Conservation (phyloP, 2,797 vertebrate species). For the Emys orbicularis region DNA sequence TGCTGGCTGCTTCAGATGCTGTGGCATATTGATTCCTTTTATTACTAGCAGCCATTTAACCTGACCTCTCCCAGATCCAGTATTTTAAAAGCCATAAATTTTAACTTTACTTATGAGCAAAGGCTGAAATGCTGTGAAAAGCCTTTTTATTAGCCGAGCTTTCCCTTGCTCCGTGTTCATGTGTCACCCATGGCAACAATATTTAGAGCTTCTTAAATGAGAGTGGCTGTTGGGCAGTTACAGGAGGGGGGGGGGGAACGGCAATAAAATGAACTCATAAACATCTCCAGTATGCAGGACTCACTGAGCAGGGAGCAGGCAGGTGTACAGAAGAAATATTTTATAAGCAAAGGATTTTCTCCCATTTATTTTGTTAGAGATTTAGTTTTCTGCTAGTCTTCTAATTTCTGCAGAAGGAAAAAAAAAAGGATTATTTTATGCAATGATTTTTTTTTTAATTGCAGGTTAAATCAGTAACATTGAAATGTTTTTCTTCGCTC, state of each 20-base stretch:
- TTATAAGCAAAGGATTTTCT: conserved; percentile 25
- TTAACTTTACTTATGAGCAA: conserved; percentile 82
- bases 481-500: conserved; percentile 42
- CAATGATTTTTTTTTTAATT: conserved; percentile 31
- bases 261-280: conserved; percentile 63
- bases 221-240: conserved; percentile 66
- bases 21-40: conserved; percentile 86
- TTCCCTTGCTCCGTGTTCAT: conserved; percentile 69
- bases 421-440: not conserved
- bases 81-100: conserved; percentile 88
- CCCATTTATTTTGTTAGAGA: conserved; percentile 24
- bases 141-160: conserved; percentile 84
- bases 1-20: conserved; percentile 83
- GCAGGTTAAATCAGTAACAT: conserved; percentile 45
- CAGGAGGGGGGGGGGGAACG: not conserved
- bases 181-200: conserved; percentile 82
- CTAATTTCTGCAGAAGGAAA: not conserved
- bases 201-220: conserved; percentile 81
- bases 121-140: conserved; percentile 82
- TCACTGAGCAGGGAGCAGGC: conserved; percentile 40
- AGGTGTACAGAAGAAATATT: conserved; percentile 45
- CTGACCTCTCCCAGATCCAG: conserved; percentile 85
- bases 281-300: conserved; percentile 52
- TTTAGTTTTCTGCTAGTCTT: conserved; percentile 4
- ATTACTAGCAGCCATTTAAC: conserved; percentile 84